Base-by-base conservation (phyloP, 2,888 invertebrate species). In the Callyntrura guangdongensis region DNA sequence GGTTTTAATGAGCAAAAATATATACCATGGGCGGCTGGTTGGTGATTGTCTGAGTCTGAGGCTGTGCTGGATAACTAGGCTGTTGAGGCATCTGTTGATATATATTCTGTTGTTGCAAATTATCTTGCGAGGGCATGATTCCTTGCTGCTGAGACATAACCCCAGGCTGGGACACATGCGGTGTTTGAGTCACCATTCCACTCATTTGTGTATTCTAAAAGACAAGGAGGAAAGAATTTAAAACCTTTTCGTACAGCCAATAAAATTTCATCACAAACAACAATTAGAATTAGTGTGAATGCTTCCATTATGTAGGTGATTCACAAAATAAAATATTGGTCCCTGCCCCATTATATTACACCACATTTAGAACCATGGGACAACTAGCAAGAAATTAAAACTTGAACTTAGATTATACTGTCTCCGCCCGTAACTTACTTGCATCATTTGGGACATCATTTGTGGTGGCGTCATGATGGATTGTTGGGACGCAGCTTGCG, bases 381-480 rank as follows among this genome's bases (percentile, higher is more conserved):
- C 6, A 36, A 2, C 6, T n/a, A 9, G 59, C 14, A 59, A 61
- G 56, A 74, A 74, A 36, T 74, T 61, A 25, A 17, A 86, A 64
- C 25, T 22, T 27, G 27, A 25, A 3, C 25, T 27, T 14, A 67
- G 25, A 53, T 8, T 12, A 12, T n/a, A 1, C 36, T 69, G 6
- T 36, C 6, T 6, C 36, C 6, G 36, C 36, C n/a, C n/a, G n/a
- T n/a, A 12, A 69, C 89, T 83, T 79, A 87, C 91, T 81, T 95
- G 96, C 95, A 96, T 95, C 94, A 95, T 96, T 92, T 95, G 95
- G 95, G 96, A 95, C 93, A 95, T 96, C 87, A 95, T 94, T 92
- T 96, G 95, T 94, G 95, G 96, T 86, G 92, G 93, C 22, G 91
- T 81, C 89, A 92, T 91, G 14, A 92, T 91, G 17, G 89, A 56